Evolutionary conservation across 2,113 vertebrate genomes (phyloP).

Genomic region (Lethenteron reissneri): DNA sequence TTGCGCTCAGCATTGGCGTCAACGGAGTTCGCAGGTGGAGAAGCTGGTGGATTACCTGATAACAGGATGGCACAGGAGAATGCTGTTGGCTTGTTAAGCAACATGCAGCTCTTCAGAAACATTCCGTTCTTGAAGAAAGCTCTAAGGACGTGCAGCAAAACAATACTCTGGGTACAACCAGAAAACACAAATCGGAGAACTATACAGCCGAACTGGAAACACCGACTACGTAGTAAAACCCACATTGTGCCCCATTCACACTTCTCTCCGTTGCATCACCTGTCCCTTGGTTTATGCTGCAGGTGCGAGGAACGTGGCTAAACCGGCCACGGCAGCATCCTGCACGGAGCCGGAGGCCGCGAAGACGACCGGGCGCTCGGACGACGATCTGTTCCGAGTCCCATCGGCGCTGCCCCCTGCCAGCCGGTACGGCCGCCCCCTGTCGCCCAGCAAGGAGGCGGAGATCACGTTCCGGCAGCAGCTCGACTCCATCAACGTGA

Average conservation of each 20-base stretch:
- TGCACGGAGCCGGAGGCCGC: no score
- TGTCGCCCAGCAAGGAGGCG: constrained; percentile 69
- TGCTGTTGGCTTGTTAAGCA: no score
- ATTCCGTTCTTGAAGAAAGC: no score
- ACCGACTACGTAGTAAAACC: background rate
- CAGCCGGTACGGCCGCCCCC: constrained; percentile 63
- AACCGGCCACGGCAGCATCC: constrained; percentile 23
- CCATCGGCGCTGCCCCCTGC: constrained; percentile 83
- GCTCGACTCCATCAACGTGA: constrained; percentile 78
- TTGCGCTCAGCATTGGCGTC: no score
- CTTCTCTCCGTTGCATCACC: background rate
- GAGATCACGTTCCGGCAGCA: constrained; percentile 72
- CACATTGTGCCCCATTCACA: background rate
- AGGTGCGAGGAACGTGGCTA: constrained; percentile 55
- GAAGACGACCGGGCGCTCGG: constrained; percentile 13
- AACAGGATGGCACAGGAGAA: no score
- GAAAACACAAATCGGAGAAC: constrained; percentile 5
- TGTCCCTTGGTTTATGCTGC: background rate
- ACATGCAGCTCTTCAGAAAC: no score
- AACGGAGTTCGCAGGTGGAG: no score
- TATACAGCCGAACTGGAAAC: background rate
- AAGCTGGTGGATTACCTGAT: no score
- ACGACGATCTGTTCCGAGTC: constrained; percentile 62
- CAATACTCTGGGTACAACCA: background rate
- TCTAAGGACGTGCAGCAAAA: no score